These are phyloP conservation scores for Dendrocincla tyrannina DNA, from an alignment of 2,797 vertebrate species.

Conservation along the genomic window DNA sequence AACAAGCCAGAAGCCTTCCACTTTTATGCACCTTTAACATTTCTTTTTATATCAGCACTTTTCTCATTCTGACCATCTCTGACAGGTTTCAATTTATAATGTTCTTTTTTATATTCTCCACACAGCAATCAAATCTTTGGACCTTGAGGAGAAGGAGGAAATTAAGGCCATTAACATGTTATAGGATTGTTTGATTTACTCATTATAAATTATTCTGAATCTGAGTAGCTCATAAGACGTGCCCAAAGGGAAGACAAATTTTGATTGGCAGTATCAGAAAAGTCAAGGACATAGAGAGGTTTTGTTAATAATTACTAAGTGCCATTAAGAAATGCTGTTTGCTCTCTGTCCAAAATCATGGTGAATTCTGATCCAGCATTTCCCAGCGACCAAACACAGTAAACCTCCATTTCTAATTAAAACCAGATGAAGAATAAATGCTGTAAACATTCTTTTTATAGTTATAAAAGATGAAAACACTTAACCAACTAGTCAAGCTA, in stretches of 20 bases:
- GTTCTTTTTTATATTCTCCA: slow-evolving; percentile 71
- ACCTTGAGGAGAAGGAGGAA: slow-evolving; percentile 76
- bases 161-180: slow-evolving; percentile 77
- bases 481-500: background rate
- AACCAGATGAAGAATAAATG: background rate
- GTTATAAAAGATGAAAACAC: background rate
- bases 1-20: slow-evolving; percentile 11
- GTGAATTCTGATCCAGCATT: background rate
- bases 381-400: background rate
- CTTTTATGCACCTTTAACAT: slow-evolving; percentile 30
- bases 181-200: slow-evolving; percentile 75
- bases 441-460: background rate
- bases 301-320: slow-evolving; percentile 57
- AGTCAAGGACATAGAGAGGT: slow-evolving; percentile 55
- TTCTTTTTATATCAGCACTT: slow-evolving; percentile 55
- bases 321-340: background rate
- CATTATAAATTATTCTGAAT: slow-evolving; percentile 72
- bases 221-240: slow-evolving; percentile 62
- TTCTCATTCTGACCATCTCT: slow-evolving; percentile 51
- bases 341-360: background rate
- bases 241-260: slow-evolving; percentile 62
- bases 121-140: slow-evolving; percentile 73
- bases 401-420: background rate
- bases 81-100: slow-evolving; percentile 70
- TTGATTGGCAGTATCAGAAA: slow-evolving; percentile 69